Evolutionary conservation across 1,140 invertebrate species (phyloP).

Genomic region (Polypedilum pembai): DNA sequence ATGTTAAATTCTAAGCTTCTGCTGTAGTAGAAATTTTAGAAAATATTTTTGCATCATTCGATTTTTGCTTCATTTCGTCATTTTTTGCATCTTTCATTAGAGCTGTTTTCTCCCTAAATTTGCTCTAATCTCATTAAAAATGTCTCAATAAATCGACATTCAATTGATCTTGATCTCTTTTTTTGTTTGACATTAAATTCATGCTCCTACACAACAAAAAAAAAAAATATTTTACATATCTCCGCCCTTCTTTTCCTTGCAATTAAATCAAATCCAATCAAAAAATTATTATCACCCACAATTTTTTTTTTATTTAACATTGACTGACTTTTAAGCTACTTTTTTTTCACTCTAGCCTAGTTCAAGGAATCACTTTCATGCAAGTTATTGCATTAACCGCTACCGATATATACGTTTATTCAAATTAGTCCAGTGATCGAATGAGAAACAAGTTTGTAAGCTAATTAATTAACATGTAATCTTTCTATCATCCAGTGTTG

Average conservation of each 20-base stretch:
- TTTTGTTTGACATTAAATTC: neutral
- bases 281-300: neutral
- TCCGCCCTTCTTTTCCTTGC: neutral
- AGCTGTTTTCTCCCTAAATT: no score
- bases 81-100: no score
- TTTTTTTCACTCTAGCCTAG: no score
- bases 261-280: neutral
- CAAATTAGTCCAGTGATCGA: neutral
- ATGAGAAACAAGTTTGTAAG: neutral
- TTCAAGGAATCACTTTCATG: no score
- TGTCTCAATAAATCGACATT: no score
- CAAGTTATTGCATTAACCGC: neutral
- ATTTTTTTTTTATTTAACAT: neutral
- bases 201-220: neutral
- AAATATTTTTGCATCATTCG: no score
- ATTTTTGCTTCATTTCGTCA: no score
- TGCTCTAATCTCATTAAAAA: no score
- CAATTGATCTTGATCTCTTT: constrained; percentile 9
- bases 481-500: neutral
- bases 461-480: constrained; percentile 28
- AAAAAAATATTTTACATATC: no score
- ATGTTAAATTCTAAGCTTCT: no score
- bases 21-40: no score
- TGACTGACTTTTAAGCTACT: no score
- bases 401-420: neutral